A percentile compares a stretch with the other conserved stretches of the same genome.
Conservation (phyloP, 2,797 vertebrate species). For the Spea hammondii region DNA sequence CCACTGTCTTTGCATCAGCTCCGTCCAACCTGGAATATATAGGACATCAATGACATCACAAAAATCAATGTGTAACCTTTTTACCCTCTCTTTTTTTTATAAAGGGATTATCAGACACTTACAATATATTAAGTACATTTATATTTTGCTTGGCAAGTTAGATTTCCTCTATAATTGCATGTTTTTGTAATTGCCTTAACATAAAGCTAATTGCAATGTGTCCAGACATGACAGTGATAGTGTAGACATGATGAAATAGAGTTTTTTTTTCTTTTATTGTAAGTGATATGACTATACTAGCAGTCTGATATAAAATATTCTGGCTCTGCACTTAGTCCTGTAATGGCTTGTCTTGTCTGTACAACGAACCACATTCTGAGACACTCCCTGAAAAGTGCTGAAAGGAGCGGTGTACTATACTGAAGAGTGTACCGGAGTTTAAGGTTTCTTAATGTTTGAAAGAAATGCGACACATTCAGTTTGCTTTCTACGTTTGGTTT, state of each 20-base stretch:
- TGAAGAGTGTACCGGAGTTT: no score
- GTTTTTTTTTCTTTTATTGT: slow-evolving; percentile 3
- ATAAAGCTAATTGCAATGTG: not conserved
- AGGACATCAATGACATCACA: no score
- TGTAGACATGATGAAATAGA: slow-evolving; percentile 37
- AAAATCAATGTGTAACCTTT: no score
- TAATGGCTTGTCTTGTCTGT: slow-evolving; percentile 62
- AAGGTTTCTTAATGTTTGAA: no score
- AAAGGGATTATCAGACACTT: no score
- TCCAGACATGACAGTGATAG: slow-evolving; percentile 23
- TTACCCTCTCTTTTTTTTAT: no score
- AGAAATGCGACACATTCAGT: no score
- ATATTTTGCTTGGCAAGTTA: not conserved
- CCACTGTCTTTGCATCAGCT: no score
- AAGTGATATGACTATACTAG: not conserved
- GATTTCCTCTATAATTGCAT: not conserved
- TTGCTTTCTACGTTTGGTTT: no score
- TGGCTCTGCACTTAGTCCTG: slow-evolving; percentile 57
- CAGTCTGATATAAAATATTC: slow-evolving; percentile 53
- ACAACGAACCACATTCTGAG: slow-evolving; percentile 56
- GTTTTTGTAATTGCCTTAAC: not conserved
- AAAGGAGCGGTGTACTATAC: slow-evolving; percentile 2
- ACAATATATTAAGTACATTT: no score
- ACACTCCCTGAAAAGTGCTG: slow-evolving; percentile 54
- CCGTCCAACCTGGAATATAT: no score